Evolutionary conservation across 2,888 invertebrate genomes (phyloP).

Genomic region (Conus canariensis): DNA sequence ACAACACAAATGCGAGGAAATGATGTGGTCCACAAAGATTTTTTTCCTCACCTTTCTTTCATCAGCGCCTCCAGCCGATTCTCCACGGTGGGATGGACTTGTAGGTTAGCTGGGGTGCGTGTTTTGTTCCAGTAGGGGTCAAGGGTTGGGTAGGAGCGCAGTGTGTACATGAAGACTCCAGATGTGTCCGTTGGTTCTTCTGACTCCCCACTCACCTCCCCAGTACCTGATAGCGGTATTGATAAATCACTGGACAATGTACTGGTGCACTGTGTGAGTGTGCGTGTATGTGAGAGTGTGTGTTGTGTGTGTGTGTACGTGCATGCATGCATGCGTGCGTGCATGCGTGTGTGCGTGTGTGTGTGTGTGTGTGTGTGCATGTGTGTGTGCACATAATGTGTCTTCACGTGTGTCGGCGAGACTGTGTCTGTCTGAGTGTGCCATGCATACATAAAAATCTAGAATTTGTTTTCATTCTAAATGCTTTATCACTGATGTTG

Average conservation of each 20-base stretch:
- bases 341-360: not conserved
- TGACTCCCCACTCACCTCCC: slow-evolving; percentile 51
- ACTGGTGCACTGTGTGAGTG: too few species aligned
- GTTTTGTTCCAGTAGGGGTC: slow-evolving; percentile 62
- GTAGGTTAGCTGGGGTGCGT: slow-evolving; percentile 54
- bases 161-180: slow-evolving; percentile 65
- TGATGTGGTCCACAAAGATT: too few species aligned
- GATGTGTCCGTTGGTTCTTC: slow-evolving; percentile 47
- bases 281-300: too few species aligned
- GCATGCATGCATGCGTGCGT: not conserved
- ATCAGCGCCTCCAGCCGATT: slow-evolving; percentile 56
- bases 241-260: too few species aligned
- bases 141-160: slow-evolving; percentile 67
- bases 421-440: not conserved
- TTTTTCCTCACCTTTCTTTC: slow-evolving; percentile 61
- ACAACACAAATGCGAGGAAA: too few species aligned
- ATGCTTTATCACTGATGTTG: too few species aligned
- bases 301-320: too few species aligned
- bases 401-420: not conserved
- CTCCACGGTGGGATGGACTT: slow-evolving; percentile 66
- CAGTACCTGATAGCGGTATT: slow-evolving; percentile 23
- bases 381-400: not conserved
- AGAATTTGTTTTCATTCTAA: too few species aligned
- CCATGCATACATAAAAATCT: too few species aligned
- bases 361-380: not conserved